Conservation (phyloP, 35 echinoderm and acorn worm species). For the Amphiura filiformis region DNA sequence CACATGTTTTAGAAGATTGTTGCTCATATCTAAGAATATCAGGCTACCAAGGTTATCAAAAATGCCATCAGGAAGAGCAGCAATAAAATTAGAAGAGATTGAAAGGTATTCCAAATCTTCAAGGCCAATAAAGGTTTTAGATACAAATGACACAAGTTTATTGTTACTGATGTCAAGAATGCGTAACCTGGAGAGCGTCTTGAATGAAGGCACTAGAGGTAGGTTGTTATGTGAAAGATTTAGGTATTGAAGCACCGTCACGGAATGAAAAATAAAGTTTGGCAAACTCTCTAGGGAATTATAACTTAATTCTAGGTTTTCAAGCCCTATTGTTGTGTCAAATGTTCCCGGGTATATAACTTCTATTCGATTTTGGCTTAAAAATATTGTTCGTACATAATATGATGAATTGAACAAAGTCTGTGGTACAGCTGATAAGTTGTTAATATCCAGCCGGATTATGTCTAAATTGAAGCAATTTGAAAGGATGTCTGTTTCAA, state of each 20-base stretch:
- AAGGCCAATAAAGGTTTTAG: neutral
- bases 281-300: neutral
- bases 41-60: neutral
- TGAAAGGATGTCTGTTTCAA: neutral
- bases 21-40: neutral
- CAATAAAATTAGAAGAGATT: neutral
- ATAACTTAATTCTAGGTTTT: neutral
- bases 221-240: neutral
- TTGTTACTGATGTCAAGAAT: neutral
- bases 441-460: neutral
- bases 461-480: neutral
- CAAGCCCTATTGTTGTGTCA: neutral
- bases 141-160: neutral
- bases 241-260: neutral
- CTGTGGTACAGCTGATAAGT: neutral
- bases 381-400: neutral
- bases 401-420: neutral
- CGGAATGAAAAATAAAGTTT: neutral
- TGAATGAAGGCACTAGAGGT: neutral
- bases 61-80: neutral
- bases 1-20: neutral
- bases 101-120: neutral
- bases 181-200: neutral
- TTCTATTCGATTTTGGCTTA: neutral
- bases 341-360: neutral